These are phyloP conservation scores for Drosophila borborema DNA, from an alignment of 2,888 invertebrate species.

Conservation along the genomic window DNA sequence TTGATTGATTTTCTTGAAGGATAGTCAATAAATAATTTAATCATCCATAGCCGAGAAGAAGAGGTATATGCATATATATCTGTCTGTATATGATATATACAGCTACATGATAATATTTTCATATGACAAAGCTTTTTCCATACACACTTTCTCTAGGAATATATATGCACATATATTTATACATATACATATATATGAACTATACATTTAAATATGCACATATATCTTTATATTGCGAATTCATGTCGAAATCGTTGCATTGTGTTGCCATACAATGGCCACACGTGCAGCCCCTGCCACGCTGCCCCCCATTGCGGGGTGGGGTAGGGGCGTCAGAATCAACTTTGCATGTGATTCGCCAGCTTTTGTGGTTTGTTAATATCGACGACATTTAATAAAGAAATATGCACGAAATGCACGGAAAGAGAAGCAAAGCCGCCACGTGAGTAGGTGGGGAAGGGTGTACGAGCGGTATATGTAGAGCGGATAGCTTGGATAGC, in stretches of 20 bases:
- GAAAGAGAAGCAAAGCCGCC: not conserved
- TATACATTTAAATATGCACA: constrained; percentile 4
- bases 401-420: constrained; percentile 47
- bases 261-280: constrained; percentile 46
- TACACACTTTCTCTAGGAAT: not conserved
- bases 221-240: constrained; percentile 25
- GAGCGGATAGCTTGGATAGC: not conserved
- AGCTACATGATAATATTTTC: not conserved
- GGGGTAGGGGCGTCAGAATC: not conserved
- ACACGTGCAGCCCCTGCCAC: constrained; percentile 1
- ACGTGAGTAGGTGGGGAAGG: not conserved
- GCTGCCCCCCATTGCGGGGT: not conserved
- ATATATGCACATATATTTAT: not conserved
- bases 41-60: not conserved
- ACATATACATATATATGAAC: not conserved
- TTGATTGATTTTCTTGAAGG: not conserved
- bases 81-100: not conserved
- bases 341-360: constrained; percentile 53
- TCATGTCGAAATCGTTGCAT: constrained; percentile 42
- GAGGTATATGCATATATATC: not conserved
- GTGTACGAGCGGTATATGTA: not conserved
- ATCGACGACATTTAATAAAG: constrained; percentile 53
- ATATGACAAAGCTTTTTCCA: constrained; percentile 16
- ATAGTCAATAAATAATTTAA: not conserved
- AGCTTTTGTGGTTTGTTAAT: constrained; percentile 53